Percentiles rank a stretch among this genome's conserved stretches.
These are phyloP conservation scores for Anastrepha obliqua DNA, from an alignment of 1,140 invertebrate species.

Conservation along the genomic window DNA sequence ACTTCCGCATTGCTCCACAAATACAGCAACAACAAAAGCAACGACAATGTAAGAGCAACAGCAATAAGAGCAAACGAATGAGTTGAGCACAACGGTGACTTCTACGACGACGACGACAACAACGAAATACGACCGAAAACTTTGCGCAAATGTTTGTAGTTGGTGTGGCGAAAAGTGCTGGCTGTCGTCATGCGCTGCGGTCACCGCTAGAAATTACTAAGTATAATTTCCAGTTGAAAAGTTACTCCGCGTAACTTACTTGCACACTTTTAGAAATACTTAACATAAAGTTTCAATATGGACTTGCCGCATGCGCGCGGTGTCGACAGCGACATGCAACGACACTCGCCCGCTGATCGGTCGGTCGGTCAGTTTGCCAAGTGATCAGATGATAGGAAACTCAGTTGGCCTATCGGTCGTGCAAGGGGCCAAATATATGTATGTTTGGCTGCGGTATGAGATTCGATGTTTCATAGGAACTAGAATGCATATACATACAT, in stretches of 20 bases:
- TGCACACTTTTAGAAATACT: slow-evolving; percentile 21
- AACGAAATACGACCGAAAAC: slow-evolving; percentile 2
- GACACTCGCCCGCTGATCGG: not conserved
- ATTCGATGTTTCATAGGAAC: not conserved
- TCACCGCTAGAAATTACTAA: slow-evolving; percentile 26
- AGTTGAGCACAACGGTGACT: not conserved
- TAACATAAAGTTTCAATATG: not conserved
- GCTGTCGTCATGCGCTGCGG: not conserved
- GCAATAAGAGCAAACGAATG: slow-evolving; percentile 14
- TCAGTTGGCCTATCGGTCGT: not conserved
- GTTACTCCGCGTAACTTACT: slow-evolving; percentile 14
- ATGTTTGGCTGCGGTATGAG: not conserved
- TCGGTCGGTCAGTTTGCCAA: slow-evolving; percentile 9
- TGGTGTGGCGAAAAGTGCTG: not conserved
- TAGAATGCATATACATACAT: not conserved
- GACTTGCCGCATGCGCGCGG: slow-evolving; percentile 44
- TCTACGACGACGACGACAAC: not conserved
- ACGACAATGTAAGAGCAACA: slow-evolving; percentile 40
- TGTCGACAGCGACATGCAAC: not conserved
- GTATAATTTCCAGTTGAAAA: not conserved
- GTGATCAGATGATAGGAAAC: slow-evolving; percentile 33
- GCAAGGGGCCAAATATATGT: not conserved
- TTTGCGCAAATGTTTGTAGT: not conserved
- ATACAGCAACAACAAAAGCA: slow-evolving; percentile 52
- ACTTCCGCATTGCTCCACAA: slow-evolving; percentile 73